Evolutionary conservation across 2,888 invertebrate species (phyloP).

Genomic region (Piscicola geometra): DNA sequence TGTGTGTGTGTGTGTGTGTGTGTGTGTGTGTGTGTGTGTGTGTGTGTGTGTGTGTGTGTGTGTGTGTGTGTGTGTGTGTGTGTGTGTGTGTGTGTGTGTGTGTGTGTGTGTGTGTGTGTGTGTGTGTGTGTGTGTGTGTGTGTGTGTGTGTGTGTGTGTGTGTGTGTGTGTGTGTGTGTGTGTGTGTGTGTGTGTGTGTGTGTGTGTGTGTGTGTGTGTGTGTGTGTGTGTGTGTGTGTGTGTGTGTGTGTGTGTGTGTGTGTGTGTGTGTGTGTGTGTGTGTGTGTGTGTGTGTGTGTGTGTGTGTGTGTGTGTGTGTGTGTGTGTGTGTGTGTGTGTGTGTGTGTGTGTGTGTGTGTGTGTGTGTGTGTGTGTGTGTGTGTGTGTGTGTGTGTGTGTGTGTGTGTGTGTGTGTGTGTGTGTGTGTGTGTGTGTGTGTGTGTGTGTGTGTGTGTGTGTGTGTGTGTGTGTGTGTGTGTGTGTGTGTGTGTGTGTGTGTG

Average conservation of each 20-base stretch:
- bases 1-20: slow-evolving; percentile 20
- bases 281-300: no score
- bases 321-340: slow-evolving; percentile 21
- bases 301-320: no score
- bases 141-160: no score
- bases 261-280: no score
- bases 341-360: slow-evolving; percentile 16
- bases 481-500: neutral
- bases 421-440: slow-evolving; percentile 18
- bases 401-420: slow-evolving; percentile 6
- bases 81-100: neutral
- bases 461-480: slow-evolving; percentile 8
- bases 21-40: slow-evolving; percentile 26
- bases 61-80: neutral
- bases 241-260: no score
- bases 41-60: no score
- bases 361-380: slow-evolving; percentile 20
- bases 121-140: no score
- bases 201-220: no score
- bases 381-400: slow-evolving; percentile 16
- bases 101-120: no score
- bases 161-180: no score
- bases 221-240: no score
- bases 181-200: no score
- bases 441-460: slow-evolving; percentile 24